phyloP scores from a whole-genome alignment of 1,140 invertebrate species.

The Bombus ignitus region DNA sequence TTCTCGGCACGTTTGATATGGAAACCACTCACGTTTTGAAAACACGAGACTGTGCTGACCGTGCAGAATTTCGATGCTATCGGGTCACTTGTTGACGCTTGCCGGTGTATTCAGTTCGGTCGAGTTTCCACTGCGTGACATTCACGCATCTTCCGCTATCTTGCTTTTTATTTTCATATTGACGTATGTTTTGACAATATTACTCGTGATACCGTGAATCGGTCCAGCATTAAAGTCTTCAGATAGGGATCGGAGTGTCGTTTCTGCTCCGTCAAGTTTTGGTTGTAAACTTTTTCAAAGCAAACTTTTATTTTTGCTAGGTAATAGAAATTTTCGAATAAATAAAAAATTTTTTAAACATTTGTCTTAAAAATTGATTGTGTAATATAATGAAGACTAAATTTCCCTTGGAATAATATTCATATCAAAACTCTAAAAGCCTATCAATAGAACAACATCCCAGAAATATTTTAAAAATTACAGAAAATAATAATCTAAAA shows the following conservation, averaged over 20 bases:
- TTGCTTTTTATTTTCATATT: background rate
- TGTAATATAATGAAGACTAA: no score
- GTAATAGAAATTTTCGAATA: no score
- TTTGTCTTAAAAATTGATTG: no score
- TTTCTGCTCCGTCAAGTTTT: background rate
- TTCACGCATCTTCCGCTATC: background rate
- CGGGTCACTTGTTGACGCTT: conserved; percentile 6
- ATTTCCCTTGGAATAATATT: no score
- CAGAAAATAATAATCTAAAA: background rate
- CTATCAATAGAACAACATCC: background rate
- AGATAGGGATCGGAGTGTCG: background rate
- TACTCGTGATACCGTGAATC: background rate
- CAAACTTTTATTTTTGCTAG: no score
- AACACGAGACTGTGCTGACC: background rate
- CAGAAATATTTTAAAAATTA: no score
- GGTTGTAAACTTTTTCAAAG: no score
- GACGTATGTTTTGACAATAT: background rate
- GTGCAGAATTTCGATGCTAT: background rate
- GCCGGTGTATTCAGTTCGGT: background rate
- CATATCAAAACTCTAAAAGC: background rate
- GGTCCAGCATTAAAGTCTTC: background rate
- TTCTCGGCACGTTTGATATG: conserved; percentile 10
- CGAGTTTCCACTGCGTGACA: conserved; percentile 2
- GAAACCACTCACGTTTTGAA: background rate
- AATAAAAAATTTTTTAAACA: no score